Evolutionary conservation across 1,140 invertebrate genomes (phyloP), one percentile per base, ranked within the genome.

Genomic region (Drosophila truncata): DNA sequence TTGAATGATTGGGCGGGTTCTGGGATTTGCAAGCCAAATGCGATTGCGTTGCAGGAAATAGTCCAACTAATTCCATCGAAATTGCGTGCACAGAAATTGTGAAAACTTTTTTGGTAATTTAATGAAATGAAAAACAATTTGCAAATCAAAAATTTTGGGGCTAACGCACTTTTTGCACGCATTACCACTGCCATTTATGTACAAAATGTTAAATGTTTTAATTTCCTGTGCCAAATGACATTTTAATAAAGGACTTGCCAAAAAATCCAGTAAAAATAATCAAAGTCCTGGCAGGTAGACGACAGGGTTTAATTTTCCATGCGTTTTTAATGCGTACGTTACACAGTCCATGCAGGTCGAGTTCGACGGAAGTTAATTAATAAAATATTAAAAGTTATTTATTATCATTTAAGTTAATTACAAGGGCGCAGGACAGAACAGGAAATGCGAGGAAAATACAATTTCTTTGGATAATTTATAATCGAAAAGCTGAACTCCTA

Each of bases 371-470:
- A 90, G 85, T 90, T 90, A 91, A 90, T 90, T 90, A 90, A 90
- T 90, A 90, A 90, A 85, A 85, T 90, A 90, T 90, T 90, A 90
- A 85, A 90, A 79, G 81, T 85, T 91, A 90, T 91, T 90, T 90
- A 90, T 90, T 90, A 85, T 85, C 78, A 90, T 85, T 88, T 88
- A 88, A 88, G 84, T 88, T 90, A 82, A 90, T 88, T 88, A 90
- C 66, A 64, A 62, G 27, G 65, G 33, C 42, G 13, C 41, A n/a
- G 35, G 14, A 11, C 54, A 8, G 20, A 23, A 44, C 61, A 76
- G 73, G 71, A 57, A 64, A 50, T 58, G 54, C 31, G 52, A 44
- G 54, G 23, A 76, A 76, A 58, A 76, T 11, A 60, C 47, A 77
- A 71, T 73, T 73, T 72, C 70, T 60, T 73, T 13, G 20, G 27